A percentile compares a stretch with the other conserved stretches of the same genome.
Evolutionary conservation across 2,888 invertebrate genomes (phyloP).

Genomic region (Cephus rjabovi): DNA sequence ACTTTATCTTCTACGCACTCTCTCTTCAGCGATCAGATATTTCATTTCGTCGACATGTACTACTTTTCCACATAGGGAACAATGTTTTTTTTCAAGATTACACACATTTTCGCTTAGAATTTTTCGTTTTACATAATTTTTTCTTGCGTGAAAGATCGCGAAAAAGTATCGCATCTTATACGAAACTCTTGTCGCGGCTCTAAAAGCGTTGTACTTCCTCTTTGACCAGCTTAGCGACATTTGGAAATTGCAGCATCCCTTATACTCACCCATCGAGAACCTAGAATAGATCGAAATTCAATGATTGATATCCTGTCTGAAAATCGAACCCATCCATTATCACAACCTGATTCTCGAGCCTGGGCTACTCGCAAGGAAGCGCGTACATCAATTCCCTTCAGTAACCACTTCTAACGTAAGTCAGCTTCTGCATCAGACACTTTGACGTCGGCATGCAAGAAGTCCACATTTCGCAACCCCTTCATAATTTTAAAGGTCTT

Average conservation of each 20-base stretch:
- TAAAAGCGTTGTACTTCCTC: no score
- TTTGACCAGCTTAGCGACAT: no score
- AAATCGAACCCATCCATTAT: no score
- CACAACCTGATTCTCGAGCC: no score
- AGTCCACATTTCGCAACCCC: neutral
- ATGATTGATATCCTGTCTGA: no score
- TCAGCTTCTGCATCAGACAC: neutral
- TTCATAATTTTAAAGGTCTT: neutral
- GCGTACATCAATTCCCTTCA: no score
- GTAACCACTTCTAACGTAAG: neutral
- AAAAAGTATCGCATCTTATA: neutral
- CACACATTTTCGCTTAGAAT: neutral
- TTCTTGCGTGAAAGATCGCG: neutral
- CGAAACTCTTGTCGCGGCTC: no score
- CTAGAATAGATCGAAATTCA: no score
- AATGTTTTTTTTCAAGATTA: neutral
- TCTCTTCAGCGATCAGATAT: neutral
- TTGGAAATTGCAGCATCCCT: no score
- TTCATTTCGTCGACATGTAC: neutral
- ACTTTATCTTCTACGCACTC: neutral
- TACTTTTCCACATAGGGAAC: neutral
- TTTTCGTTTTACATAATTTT: neutral
- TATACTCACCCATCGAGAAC: no score
- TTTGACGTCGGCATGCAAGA: neutral
- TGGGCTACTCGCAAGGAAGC: no score